A percentile compares a stretch with the other conserved stretches of the same genome.
These are phyloP conservation scores for Dysmachus trigonus DNA, from an alignment of 2,888 invertebrate genomes.

Conservation along the genomic window DNA sequence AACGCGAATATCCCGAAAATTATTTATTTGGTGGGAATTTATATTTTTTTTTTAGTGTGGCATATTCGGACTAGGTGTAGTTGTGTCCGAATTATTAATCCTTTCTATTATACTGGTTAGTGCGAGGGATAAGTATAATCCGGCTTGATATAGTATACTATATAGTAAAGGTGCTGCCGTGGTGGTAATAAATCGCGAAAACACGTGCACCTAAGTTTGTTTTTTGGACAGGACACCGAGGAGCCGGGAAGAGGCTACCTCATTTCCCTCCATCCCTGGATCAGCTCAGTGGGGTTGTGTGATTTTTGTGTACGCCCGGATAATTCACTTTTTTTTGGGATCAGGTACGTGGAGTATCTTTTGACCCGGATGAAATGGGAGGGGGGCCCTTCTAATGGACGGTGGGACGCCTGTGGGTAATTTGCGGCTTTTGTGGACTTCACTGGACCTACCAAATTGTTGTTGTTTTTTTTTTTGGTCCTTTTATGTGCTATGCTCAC, in stretches of 20 bases:
- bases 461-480: too few relatives aligned
- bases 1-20: neutral
- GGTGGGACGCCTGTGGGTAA: neutral
- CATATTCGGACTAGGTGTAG: too few relatives aligned
- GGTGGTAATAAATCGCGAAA: neutral
- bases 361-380: neutral
- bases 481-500: neutral
- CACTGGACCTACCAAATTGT: neutral
- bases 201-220: neutral
- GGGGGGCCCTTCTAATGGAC: neutral
- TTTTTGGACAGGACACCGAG: neutral
- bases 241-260: neutral
- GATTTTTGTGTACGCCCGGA: neutral
- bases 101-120: neutral
- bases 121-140: neutral
- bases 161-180: neutral
- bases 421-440: neutral
- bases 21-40: neutral
- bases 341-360: neutral
- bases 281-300: neutral
- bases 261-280: neutral
- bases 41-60: too few relatives aligned
- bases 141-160: too few relatives aligned
- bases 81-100: neutral
- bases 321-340: neutral